phyloP scores from a whole-genome alignment of 2,113 vertebrate species.

The Rhadina sibilatrix region DNA sequence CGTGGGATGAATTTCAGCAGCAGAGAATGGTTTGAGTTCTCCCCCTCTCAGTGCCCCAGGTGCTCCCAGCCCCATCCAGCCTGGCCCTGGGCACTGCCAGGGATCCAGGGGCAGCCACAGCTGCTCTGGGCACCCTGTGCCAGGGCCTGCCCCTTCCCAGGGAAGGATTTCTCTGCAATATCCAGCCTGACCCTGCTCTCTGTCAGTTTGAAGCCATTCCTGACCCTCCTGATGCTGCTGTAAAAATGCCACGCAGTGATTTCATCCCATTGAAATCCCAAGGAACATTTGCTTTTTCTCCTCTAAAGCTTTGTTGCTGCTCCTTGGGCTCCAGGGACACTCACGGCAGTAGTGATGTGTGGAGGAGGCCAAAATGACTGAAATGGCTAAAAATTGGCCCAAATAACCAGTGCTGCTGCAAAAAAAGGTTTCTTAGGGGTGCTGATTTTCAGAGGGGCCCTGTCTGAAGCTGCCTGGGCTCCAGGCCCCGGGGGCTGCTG shows the following conservation, averaged over 20 bases:
- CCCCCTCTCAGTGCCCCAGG: background rate
- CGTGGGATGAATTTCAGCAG: background rate
- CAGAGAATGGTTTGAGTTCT: background rate
- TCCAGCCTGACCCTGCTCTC: background rate
- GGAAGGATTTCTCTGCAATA: background rate
- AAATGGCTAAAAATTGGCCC: background rate
- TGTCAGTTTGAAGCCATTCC: accelerated
- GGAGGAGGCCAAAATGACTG: background rate
- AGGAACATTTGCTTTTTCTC: background rate
- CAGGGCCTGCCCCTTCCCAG: background rate
- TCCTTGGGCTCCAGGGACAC: background rate
- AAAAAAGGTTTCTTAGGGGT: background rate
- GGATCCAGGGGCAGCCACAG: background rate
- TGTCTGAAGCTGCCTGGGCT: background rate
- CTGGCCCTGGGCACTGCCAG: background rate
- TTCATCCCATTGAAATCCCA: background rate
- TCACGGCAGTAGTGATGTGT: accelerated
- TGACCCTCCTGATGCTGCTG: background rate
- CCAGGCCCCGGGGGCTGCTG: background rate
- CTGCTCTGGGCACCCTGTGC: background rate
- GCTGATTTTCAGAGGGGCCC: background rate
- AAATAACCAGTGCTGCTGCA: background rate
- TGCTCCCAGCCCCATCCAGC: background rate
- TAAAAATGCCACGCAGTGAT: background rate
- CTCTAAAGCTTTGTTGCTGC: background rate